Conservation (phyloP, 2,888 invertebrate species). For the Andrena chrysosceles region DNA sequence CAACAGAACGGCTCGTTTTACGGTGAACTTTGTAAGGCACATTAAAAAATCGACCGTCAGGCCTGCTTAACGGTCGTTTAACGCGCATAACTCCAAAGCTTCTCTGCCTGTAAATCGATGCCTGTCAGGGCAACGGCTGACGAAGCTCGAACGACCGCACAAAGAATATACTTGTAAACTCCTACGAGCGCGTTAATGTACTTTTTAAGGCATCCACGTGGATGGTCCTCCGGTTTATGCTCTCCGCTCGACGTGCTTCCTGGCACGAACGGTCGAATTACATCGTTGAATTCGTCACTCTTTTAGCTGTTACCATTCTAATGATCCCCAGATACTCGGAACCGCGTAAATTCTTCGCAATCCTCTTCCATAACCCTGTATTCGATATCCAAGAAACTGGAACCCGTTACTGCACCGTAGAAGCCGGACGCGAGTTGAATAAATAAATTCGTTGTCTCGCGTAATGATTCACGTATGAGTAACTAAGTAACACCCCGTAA, state of each 20-base stretch:
- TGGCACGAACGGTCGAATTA: constrained; percentile 45
- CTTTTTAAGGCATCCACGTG: constrained; percentile 62
- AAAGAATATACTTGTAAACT: constrained; percentile 73
- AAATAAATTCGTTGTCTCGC: constrained; percentile 48
- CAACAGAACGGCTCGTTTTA: constrained; percentile 63
- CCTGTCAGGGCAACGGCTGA: constrained; percentile 62
- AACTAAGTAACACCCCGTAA: constrained; percentile 33
- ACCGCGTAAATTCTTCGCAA: constrained; percentile 17
- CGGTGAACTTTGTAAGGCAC: constrained; percentile 64
- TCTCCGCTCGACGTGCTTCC: constrained; percentile 7
- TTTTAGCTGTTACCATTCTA: background rate
- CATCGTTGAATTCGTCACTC: constrained; percentile 16
- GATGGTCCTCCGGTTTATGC: constrained; percentile 65
- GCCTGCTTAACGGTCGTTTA: constrained; percentile 68
- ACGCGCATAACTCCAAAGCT: constrained; percentile 62
- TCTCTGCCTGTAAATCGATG: constrained; percentile 69
- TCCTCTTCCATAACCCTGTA: too few species aligned
- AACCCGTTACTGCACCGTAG: constrained; percentile 22
- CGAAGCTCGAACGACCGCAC: constrained; percentile 55
- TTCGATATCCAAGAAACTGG: too few species aligned
- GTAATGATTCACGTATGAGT: constrained; percentile 60
- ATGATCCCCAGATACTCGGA: background rate
- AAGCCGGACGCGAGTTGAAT: constrained; percentile 34
- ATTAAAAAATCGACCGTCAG: constrained; percentile 68
- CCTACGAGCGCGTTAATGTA: constrained; percentile 71